phyloP scores from a whole-genome alignment of 1,140 invertebrate species.

The Oedothorax gibbosus region DNA sequence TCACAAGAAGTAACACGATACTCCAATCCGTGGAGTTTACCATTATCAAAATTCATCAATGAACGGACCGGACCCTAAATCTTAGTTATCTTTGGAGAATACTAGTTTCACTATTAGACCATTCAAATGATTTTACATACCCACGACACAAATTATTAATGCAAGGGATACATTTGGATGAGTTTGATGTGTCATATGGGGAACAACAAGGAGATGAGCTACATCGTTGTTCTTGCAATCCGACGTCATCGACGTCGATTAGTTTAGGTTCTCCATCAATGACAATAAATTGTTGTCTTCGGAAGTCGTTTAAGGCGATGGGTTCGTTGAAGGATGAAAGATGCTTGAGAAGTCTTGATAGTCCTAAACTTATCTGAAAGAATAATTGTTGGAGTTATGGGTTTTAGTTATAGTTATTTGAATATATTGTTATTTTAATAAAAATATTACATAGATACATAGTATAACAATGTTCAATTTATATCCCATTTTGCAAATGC shows the following conservation, averaged over 20 bases:
- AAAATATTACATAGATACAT: neutral
- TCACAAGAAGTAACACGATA: no score
- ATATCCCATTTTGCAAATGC: no score
- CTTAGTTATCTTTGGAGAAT: no score
- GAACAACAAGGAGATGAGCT: conserved; percentile 34
- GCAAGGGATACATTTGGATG: conserved; percentile 34
- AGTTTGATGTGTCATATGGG: neutral
- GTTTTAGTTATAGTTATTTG: neutral
- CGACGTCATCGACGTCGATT: conserved; percentile 71
- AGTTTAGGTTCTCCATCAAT: conserved; percentile 70
- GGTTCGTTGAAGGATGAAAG: conserved; percentile 70
- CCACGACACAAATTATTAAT: conserved; percentile 65
- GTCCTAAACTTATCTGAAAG: conserved; percentile 67
- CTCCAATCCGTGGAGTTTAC: no score
- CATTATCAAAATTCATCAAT: no score
- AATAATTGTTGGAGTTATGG: neutral
- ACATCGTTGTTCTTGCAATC: conserved; percentile 68
- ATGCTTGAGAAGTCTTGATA: conserved; percentile 69
- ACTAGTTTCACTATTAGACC: no score
- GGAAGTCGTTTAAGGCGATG: conserved; percentile 71
- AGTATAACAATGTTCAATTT: neutral
- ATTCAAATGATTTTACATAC: no score
- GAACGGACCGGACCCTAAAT: no score
- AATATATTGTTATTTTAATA: neutral
- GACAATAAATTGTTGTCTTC: conserved; percentile 71